phyloP scores from a whole-genome alignment of 2,113 vertebrate species.

The Tautogolabrus adspersus region DNA sequence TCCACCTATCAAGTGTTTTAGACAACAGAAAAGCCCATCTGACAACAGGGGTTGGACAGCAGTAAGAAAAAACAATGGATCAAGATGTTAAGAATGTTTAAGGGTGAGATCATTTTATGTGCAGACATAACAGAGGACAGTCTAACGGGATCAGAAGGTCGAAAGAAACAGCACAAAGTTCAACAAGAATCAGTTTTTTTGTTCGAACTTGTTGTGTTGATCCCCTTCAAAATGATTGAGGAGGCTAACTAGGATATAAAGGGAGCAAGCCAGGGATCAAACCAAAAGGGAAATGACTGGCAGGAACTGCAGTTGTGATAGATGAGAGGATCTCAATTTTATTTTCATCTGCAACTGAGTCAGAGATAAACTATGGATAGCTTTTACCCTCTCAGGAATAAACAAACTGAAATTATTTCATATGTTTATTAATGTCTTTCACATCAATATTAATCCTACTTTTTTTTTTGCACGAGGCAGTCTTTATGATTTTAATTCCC shows the following conservation, averaged over 20 bases:
- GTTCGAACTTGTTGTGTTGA: constrained; percentile 55
- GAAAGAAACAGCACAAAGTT: constrained; percentile 85
- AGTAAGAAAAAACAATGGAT: constrained; percentile 96
- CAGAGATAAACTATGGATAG: no score
- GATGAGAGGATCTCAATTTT: neutral
- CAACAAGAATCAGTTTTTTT: constrained; percentile 80
- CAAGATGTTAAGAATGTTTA: constrained; percentile 88
- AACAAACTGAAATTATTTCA: neutral
- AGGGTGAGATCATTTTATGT: constrained; percentile 85
- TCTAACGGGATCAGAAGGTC: constrained; percentile 87
- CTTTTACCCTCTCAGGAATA: no score
- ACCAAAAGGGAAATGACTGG: constrained; percentile 47
- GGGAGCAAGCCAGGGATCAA: constrained; percentile 66
- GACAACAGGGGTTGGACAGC: constrained; percentile 97
- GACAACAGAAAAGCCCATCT: constrained; percentile 99
- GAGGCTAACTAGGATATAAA: constrained; percentile 35
- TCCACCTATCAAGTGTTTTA: constrained; percentile 99
- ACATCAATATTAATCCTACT: no score
- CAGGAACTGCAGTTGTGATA: constrained; percentile 35
- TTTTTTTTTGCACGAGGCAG: no score
- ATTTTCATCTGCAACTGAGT: constrained; percentile 9
- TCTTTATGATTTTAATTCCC: no score
- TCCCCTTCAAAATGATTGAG: constrained; percentile 11
- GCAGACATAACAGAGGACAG: constrained; percentile 80
- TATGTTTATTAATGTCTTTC: no score